Evolutionary conservation across 2,113 vertebrate genomes (phyloP).

Genomic region (Phrynocephalus versicolor): DNA sequence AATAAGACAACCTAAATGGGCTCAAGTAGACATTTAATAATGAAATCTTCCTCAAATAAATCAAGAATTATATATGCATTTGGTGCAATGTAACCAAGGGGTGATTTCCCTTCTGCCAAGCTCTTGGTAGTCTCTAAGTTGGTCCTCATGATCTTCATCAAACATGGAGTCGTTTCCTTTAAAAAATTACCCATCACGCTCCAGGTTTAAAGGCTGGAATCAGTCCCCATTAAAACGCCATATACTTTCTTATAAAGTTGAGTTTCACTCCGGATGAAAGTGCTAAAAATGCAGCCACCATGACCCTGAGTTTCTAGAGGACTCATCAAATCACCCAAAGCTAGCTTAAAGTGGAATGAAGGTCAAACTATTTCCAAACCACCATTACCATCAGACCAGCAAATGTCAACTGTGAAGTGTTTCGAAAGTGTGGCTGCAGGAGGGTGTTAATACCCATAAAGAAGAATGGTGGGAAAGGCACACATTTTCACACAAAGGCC

Average conservation of each 20-base stretch:
- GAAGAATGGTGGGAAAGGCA: not conserved
- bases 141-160: not conserved
- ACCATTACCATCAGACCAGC: not conserved
- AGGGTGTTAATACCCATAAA: not conserved
- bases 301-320: not conserved
- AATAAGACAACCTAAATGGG: constrained; percentile 46
- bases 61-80: constrained; percentile 26
- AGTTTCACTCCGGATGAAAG: not conserved
- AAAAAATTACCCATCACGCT: not conserved
- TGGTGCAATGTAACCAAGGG: too few relatives aligned
- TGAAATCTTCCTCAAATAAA: constrained; percentile 50
- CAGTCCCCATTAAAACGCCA: not conserved
- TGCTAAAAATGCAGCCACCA: not conserved
- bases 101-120: not conserved
- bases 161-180: not conserved
- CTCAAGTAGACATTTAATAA: constrained; percentile 54
- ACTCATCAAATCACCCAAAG: not conserved
- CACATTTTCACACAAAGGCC: too few relatives aligned
- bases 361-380: not conserved
- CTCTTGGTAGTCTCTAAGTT: not conserved
- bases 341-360: not conserved
- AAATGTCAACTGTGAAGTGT: not conserved
- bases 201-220: not conserved
- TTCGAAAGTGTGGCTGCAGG: not conserved
- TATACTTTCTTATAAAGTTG: not conserved